A percentile compares a stretch with the other conserved stretches of the same genome.
Conservation (phyloP, 2,113 vertebrate species). For the Siphamia tubifer region DNA sequence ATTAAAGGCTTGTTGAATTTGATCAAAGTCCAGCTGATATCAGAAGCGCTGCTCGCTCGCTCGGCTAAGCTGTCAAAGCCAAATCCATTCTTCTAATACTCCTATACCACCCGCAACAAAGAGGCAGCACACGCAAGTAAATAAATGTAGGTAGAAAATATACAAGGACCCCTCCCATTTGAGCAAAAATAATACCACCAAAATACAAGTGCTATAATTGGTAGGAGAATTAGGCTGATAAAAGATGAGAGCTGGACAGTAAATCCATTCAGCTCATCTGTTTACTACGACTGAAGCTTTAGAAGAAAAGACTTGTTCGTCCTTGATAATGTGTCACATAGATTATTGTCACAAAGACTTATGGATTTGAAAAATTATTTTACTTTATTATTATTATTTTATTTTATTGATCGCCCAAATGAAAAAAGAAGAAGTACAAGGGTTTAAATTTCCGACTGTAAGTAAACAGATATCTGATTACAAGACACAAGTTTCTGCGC, state of each 20-base stretch:
- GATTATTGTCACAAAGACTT: slow-evolving; percentile 46
- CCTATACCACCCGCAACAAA: slow-evolving; percentile 59
- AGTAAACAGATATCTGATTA: neutral
- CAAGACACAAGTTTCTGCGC: neutral
- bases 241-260: slow-evolving; percentile 44
- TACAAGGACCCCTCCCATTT: slow-evolving; percentile 27
- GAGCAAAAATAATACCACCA: slow-evolving; percentile 44
- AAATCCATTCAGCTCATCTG: slow-evolving; percentile 64
- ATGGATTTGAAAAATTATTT: slow-evolving; percentile 44
- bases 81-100: slow-evolving; percentile 69
- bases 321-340: slow-evolving; percentile 44
- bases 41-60: slow-evolving; percentile 50
- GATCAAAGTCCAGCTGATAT: slow-evolving; percentile 76
- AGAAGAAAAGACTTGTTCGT: slow-evolving; percentile 43
- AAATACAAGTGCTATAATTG: slow-evolving; percentile 55
- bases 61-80: slow-evolving; percentile 54
- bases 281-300: slow-evolving; percentile 41
- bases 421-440: neutral
- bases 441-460: neutral
- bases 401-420: slow-evolving; percentile 40
- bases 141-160: slow-evolving; percentile 55
- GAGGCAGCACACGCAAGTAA: slow-evolving; percentile 37
- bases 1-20: slow-evolving; percentile 67
- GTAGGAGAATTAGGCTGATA: slow-evolving; percentile 57
- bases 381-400: slow-evolving; percentile 2